phyloP scores from a whole-genome alignment of 2,888 invertebrate species.

The Fragum sueziense region DNA sequence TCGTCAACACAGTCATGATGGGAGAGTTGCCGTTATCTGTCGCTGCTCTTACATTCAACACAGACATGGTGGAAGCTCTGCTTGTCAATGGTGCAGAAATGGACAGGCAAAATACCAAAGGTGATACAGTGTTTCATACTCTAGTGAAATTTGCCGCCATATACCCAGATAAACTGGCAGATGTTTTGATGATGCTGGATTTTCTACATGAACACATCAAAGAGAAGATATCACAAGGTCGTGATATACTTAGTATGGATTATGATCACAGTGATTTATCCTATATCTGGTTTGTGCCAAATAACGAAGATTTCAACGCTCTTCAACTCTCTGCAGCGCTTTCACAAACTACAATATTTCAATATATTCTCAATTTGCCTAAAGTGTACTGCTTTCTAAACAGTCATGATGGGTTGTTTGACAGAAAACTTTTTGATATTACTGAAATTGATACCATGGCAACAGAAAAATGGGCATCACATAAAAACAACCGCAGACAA shows the following conservation, averaged over 20 bases:
- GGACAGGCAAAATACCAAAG: constrained; percentile 58
- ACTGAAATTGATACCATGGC: constrained; percentile 72
- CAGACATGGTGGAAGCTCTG: constrained; percentile 51
- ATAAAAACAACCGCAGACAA: constrained; percentile 32
- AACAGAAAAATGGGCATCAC: constrained; percentile 48
- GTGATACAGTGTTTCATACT: constrained; percentile 66
- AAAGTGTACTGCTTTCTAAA: constrained; percentile 68
- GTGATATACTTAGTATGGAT: constrained; percentile 36
- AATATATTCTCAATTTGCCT: constrained; percentile 66
- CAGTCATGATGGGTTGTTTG: constrained; percentile 71
- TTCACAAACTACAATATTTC: constrained; percentile 63
- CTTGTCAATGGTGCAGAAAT: constrained; percentile 62
- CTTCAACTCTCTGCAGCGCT: constrained; percentile 67
- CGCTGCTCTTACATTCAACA: constrained; percentile 61
- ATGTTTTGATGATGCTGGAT: constrained; percentile 48
- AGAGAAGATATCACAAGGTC: constrained; percentile 22
- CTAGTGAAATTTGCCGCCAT: constrained; percentile 65
- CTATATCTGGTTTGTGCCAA: constrained; percentile 68
- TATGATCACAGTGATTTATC: constrained; percentile 57
- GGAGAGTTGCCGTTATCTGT: constrained; percentile 66
- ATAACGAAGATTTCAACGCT: constrained; percentile 63
- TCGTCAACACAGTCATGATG: constrained; percentile 69
- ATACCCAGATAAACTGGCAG: constrained; percentile 59
- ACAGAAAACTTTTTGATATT: constrained; percentile 70
- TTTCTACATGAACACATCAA: constrained; percentile 50